Base-by-base conservation (phyloP, 2,888 invertebrate genomes). In the Brachylomia viminalis region DNA sequence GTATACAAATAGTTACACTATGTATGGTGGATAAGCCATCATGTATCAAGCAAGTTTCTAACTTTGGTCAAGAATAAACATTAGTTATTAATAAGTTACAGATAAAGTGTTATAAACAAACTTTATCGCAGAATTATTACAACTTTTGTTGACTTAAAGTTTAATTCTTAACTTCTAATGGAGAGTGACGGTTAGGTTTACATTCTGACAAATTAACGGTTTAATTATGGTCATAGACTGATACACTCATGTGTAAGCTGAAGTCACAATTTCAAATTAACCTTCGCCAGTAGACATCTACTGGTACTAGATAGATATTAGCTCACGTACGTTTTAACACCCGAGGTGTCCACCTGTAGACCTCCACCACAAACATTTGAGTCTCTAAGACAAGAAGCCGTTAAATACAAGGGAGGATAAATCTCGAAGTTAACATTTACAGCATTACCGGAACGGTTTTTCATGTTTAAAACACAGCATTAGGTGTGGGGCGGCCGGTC, bases 391-490 rank as follows among this genome's bases (percentile, higher is more conserved):
- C 88, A 89, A 90, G 89, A 87, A 88, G 84, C 88, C 87, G 90
- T 92, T 92, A 91, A 93, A 92, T 89, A 91, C 90, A 92, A 90
- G 90, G 89, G 88, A 80, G 89, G 89, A 94, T 94, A 94, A 94
- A 95, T 93, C 92, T 90, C 82, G 72, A 89, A 91, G 90, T 90
- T 90, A 93, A 94, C 94, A 92, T 95, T 96, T 93, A 95, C 94
- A 93, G 95, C 93, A 93, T 95, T 93, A 95, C 93, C 92, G 95
- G 94, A 96, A 96, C 92, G 95, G 94, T 95, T 95, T 96, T 95
- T 95, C 95, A 93, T 96, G 96, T 96, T 95, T 95, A 94, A 93
- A 95, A 95, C 94, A 94, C 93, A 94, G 95, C 92, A 94, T 94
- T 94, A 95, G 95, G 93, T 92, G 92, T 90, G 91, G 92, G 92